phyloP scores from a whole-genome alignment of 53 echinoderm and acorn worm species.

The Hippasteria phrygiana region DNA sequence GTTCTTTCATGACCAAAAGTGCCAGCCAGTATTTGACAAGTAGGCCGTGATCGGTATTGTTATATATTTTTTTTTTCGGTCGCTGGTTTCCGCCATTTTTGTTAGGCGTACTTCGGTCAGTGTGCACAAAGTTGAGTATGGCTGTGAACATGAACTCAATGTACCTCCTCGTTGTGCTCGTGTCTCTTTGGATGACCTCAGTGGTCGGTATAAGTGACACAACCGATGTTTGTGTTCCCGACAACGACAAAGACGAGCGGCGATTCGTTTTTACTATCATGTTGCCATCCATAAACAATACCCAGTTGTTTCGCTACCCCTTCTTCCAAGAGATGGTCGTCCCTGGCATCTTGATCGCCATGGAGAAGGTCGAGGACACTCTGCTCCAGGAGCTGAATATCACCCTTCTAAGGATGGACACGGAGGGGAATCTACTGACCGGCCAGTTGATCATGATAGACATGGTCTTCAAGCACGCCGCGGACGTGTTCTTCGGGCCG shows the following conservation, averaged over 20 bases:
- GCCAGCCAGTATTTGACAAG: background rate
- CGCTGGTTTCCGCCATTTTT: background rate
- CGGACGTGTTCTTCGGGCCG: slow-evolving; percentile 86
- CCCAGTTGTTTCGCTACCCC: slow-evolving; percentile 60
- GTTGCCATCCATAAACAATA: background rate
- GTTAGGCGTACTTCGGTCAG: background rate
- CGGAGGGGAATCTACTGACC: slow-evolving; percentile 59
- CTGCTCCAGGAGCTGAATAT: slow-evolving; percentile 57
- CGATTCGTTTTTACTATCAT: background rate
- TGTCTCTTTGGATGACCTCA: background rate
- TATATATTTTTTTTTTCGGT: background rate
- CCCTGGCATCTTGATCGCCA: slow-evolving; percentile 81
- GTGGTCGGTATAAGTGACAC: background rate
- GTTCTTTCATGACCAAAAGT: slow-evolving; percentile 9
- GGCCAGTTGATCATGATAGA: slow-evolving; percentile 81
- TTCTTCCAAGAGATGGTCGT: slow-evolving; percentile 83
- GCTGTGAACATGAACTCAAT: slow-evolving; percentile 6
- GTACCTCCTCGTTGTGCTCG: background rate
- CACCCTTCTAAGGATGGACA: slow-evolving; percentile 61
- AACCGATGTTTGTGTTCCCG: background rate
- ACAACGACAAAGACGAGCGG: background rate
- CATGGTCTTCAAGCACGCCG: slow-evolving; percentile 63
- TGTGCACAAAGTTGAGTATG: slow-evolving; percentile 1
- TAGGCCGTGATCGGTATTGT: background rate
- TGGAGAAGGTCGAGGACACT: slow-evolving; percentile 47